Conservation (phyloP, 2,888 invertebrate genomes). For the Trachelus troglodyta region DNA sequence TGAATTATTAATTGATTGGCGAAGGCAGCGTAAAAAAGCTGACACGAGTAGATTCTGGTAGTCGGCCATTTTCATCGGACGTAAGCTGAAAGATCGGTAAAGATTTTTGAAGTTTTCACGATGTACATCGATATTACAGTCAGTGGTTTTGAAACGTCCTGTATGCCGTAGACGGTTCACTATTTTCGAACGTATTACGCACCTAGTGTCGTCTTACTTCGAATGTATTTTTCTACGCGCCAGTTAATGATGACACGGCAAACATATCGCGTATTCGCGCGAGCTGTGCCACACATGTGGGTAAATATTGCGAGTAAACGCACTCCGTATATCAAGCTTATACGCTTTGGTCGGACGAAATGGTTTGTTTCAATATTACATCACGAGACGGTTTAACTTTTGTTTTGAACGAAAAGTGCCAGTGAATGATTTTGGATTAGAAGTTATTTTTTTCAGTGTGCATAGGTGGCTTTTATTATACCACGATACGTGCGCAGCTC, state of each 20-base stretch:
- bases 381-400: conserved; percentile 27
- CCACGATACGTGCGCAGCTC: not conserved
- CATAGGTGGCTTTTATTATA: not conserved
- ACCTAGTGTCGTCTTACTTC: conserved; percentile 1
- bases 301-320: conserved; percentile 43
- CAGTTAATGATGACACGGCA: conserved; percentile 1
- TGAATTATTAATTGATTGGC: not conserved
- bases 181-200: not conserved
- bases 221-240: conserved; percentile 1
- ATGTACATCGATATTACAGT: not conserved
- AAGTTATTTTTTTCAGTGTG: not conserved
- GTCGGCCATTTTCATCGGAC: not conserved
- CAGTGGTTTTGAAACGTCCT: not conserved
- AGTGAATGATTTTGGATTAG: not conserved
- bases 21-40: not conserved
- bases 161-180: not conserved
- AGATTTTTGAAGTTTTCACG: not conserved
- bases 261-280: conserved; percentile 15
- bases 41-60: not conserved
- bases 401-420: conserved; percentile 35
- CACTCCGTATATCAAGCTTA: conserved; percentile 16
- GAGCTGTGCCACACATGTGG: conserved; percentile 39
- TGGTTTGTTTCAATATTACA: conserved; percentile 37
- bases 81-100: not conserved
- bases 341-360: conserved; percentile 16